Percentiles rank a stretch among this genome's conserved stretches.
Conservation (phyloP, 1,140 invertebrate species). For the Drosophila miranda region DNA sequence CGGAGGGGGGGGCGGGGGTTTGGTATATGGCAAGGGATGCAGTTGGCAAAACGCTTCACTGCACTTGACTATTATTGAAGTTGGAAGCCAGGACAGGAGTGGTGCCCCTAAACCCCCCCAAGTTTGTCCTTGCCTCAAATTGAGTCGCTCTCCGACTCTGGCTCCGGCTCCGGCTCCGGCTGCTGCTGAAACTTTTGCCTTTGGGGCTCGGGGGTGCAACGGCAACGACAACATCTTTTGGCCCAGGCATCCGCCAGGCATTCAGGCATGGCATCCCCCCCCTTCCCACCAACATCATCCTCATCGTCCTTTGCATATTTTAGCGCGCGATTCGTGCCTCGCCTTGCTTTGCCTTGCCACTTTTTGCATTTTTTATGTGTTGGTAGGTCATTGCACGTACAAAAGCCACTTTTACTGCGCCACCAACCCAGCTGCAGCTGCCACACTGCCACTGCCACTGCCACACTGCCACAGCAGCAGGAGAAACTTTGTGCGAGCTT, state of each 20-base stretch:
- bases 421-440: slow-evolving; percentile 43
- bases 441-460: slow-evolving; percentile 27
- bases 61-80: slow-evolving; percentile 80
- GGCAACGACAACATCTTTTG: slow-evolving; percentile 65
- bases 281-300: slow-evolving; percentile 12
- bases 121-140: slow-evolving; percentile 65
- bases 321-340: slow-evolving; percentile 63
- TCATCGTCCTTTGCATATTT: slow-evolving; percentile 73
- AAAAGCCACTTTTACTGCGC: slow-evolving; percentile 81
- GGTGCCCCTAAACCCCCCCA: slow-evolving; percentile 19
- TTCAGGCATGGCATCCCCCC: slow-evolving; percentile 35
- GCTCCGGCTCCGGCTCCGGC: slow-evolving; percentile 8
- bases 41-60: slow-evolving; percentile 75
- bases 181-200: slow-evolving; percentile 68
- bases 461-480: slow-evolving; percentile 15
- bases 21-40: slow-evolving; percentile 25
- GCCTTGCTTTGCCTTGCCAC: slow-evolving; percentile 45
- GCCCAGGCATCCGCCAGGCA: slow-evolving; percentile 22
- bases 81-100: slow-evolving; percentile 48
- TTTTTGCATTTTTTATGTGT: slow-evolving; percentile 80
- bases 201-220: slow-evolving; percentile 46
- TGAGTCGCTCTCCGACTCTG: slow-evolving; percentile 28
- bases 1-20: neutral
- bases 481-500: neutral
- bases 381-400: slow-evolving; percentile 82